Conservation (phyloP, 2,113 vertebrate genomes). For the Microcebus tavaratra region DNA sequence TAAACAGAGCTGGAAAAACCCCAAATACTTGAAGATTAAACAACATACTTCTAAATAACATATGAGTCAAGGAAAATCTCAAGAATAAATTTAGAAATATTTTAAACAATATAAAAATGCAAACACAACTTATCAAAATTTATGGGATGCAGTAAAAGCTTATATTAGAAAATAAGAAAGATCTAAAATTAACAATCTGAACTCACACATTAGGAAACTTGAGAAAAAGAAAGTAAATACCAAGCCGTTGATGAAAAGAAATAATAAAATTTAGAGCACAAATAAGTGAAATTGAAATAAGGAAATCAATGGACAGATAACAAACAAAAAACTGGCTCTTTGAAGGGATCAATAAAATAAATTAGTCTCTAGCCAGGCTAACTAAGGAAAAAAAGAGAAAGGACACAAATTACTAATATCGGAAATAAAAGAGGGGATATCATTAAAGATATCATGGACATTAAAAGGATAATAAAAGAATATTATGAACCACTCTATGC, state of each 20-base stretch:
- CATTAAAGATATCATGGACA: not conserved
- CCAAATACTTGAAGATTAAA: not conserved
- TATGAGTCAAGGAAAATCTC: not conserved
- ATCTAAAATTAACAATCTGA: not conserved
- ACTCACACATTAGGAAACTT: not conserved
- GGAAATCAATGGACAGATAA: not conserved
- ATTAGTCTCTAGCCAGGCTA: not conserved
- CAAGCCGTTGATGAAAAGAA: not conserved
- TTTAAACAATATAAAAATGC: not conserved
- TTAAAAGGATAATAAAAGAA: not conserved
- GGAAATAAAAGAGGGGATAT: not conserved
- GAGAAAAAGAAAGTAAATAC: not conserved
- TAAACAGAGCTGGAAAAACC: not conserved
- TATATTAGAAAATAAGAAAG: not conserved
- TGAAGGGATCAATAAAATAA: not conserved
- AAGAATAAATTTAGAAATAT: not conserved
- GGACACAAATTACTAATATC: not conserved
- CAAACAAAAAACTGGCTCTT: not conserved
- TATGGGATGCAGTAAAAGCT: not conserved
- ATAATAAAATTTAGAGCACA: not conserved
- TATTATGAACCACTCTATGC: not conserved
- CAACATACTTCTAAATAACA: not conserved
- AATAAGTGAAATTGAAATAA: not conserved
- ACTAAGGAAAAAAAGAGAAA: not conserved
- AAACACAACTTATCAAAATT: not conserved